Percentiles rank a stretch among this genome's conserved stretches.
Evolutionary conservation across 2,888 invertebrate genomes (phyloP).

Genomic region (Endotricha flammealis): DNA sequence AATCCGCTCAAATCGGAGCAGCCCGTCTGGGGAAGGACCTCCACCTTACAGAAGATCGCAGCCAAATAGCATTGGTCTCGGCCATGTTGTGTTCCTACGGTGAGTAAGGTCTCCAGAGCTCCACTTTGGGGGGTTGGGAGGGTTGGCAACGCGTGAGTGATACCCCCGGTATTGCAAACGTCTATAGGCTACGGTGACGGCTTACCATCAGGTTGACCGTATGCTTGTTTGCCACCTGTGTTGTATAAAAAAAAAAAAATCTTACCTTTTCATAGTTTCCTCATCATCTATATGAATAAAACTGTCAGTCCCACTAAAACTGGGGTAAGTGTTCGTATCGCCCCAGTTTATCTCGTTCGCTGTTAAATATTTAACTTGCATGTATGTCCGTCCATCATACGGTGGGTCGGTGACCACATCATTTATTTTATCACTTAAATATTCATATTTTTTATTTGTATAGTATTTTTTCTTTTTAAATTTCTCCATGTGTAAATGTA

Average conservation of each 20-base stretch:
- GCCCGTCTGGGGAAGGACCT: too few species aligned
- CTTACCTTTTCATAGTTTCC: conserved; percentile 88
- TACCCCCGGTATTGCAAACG: too few species aligned
- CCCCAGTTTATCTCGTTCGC: conserved; percentile 64
- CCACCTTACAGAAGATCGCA: too few species aligned
- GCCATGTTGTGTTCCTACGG: background rate
- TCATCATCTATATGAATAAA: conserved; percentile 93
- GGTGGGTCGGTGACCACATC: conserved; percentile 49
- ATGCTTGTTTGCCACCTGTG: too few species aligned
- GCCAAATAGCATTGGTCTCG: too few species aligned
- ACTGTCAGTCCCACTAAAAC: conserved; percentile 90
- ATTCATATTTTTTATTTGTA: conserved; percentile 45
- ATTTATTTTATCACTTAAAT: conserved; percentile 37
- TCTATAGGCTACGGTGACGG: too few species aligned
- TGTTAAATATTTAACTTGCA: conserved; percentile 70
- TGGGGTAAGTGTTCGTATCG: conserved; percentile 78
- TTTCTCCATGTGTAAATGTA: conserved; percentile 39
- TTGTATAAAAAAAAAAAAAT: too few species aligned
- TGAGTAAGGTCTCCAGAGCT: background rate
- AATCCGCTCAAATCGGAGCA: too few species aligned
- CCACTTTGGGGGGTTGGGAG: too few species aligned
- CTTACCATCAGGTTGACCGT: too few species aligned
- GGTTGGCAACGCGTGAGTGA: too few species aligned
- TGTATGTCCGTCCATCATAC: conserved; percentile 64
- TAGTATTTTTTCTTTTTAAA: conserved; percentile 54